These are phyloP conservation scores for Steatornis caripensis DNA, from an alignment of 2,113 vertebrate species.

Conservation along the genomic window DNA sequence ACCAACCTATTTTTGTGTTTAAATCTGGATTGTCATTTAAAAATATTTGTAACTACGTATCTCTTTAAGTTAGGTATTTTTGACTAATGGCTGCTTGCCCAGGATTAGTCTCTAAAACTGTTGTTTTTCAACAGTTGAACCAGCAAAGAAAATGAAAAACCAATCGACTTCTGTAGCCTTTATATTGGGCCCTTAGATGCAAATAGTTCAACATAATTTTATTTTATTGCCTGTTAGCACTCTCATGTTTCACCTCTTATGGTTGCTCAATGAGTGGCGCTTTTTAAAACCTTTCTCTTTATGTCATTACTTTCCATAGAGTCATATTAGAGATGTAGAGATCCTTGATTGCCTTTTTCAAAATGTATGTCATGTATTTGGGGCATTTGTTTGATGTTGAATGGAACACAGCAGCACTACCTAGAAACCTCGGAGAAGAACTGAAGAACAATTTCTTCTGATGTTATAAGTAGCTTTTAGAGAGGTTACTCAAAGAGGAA, in stretches of 20 bases:
- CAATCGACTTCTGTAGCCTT: not conserved
- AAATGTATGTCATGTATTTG: not conserved
- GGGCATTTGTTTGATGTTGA: constrained; percentile 43
- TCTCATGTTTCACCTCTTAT: not conserved
- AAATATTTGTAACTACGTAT: not conserved
- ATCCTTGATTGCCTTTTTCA: constrained; percentile 36
- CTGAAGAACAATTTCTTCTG: constrained; percentile 23
- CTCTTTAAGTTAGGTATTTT: not conserved
- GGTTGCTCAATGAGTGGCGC: not conserved
- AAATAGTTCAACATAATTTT: constrained; percentile 33
- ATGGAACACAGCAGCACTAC: constrained; percentile 21
- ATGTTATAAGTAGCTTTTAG: not conserved
- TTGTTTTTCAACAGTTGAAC: not conserved
- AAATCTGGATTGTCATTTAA: not conserved
- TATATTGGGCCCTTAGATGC: not conserved
- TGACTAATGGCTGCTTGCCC: not conserved
- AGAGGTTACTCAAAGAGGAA: not conserved
- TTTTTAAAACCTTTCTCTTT: constrained; percentile 36
- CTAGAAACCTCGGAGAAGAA: constrained; percentile 12
- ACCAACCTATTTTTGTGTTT: not conserved
- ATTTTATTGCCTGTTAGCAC: constrained; percentile 39
- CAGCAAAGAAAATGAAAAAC: not conserved
- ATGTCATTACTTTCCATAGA: constrained; percentile 23
- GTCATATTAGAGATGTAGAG: constrained; percentile 18
- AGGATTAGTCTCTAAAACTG: not conserved